These are phyloP conservation scores for Sitta carolinensis DNA, from an alignment of 2,797 vertebrate genomes.

Conservation along the genomic window DNA sequence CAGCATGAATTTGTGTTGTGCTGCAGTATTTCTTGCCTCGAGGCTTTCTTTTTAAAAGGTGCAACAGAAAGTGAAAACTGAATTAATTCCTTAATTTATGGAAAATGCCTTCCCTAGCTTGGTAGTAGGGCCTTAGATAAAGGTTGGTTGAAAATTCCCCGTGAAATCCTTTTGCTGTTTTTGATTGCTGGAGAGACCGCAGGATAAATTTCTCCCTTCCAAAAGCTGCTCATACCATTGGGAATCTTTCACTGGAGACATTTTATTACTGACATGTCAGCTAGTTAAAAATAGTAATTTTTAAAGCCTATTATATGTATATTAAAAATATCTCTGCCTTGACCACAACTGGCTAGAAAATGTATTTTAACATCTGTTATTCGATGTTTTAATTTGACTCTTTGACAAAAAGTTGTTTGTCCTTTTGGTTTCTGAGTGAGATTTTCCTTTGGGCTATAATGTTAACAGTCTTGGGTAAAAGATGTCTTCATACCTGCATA, in stretches of 20 bases:
- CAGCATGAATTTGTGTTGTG: neutral
- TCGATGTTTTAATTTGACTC: neutral
- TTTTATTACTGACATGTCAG: neutral
- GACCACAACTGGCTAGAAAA: neutral
- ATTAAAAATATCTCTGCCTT: neutral
- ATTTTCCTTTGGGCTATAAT: neutral
- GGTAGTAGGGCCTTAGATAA: neutral
- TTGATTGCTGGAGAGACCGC: neutral
- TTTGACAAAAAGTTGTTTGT: neutral
- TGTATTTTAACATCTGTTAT: neutral
- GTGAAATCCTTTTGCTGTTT: neutral
- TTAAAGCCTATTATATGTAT: neutral
- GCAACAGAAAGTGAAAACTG: slow-evolving; percentile 10
- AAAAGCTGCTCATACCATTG: rapidly evolving
- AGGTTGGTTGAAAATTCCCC: neutral
- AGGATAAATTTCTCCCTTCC: neutral
- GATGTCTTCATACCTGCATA: neutral
- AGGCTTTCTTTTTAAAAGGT: neutral
- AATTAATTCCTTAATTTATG: neutral
- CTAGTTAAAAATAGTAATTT: neutral
- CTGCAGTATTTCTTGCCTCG: neutral
- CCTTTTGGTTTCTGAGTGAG: neutral
- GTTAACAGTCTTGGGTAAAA: neutral
- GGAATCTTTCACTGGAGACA: neutral
- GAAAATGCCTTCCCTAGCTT: neutral